Percentiles rank a stretch among this genome's conserved stretches.
Evolutionary conservation across 92 coral and sea anemone species (phyloP).

Genomic region (Paramuricea clavata): DNA sequence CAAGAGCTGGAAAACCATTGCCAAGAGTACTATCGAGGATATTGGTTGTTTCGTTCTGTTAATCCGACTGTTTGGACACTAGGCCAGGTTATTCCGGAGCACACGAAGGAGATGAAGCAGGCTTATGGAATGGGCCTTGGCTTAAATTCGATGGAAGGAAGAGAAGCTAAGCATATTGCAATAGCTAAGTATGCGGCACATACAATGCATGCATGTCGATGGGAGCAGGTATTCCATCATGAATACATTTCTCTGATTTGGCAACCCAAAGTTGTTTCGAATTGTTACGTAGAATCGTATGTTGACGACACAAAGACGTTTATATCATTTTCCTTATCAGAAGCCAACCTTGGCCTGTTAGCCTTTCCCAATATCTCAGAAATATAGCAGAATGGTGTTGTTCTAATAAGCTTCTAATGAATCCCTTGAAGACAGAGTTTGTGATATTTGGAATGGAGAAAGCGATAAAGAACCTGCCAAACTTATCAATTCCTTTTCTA

Average conservation of each 20-base stretch:
- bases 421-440: too few relatives aligned
- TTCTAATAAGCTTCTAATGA: too few relatives aligned
- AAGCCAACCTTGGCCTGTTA: too few relatives aligned
- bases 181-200: slow-evolving; percentile 7
- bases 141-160: slow-evolving; percentile 28
- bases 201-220: not conserved
- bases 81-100: not conserved
- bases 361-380: too few relatives aligned
- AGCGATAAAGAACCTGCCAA: too few relatives aligned
- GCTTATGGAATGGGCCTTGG: slow-evolving; percentile 12
- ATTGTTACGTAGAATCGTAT: too few relatives aligned
- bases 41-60: not conserved
- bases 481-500: too few relatives aligned
- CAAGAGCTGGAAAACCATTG: not conserved
- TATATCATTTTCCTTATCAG: too few relatives aligned
- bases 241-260: slow-evolving; percentile 28
- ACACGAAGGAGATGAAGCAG: not conserved
- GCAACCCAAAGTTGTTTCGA: too few relatives aligned
- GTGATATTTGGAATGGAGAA: too few relatives aligned
- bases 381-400: too few relatives aligned
- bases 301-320: too few relatives aligned
- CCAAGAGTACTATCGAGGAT: not conserved
- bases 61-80: not conserved
- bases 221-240: slow-evolving; percentile 28
- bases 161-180: slow-evolving; percentile 35